Evolutionary conservation across 2,113 vertebrate species (phyloP).

Genomic region (Channa argus): DNA sequence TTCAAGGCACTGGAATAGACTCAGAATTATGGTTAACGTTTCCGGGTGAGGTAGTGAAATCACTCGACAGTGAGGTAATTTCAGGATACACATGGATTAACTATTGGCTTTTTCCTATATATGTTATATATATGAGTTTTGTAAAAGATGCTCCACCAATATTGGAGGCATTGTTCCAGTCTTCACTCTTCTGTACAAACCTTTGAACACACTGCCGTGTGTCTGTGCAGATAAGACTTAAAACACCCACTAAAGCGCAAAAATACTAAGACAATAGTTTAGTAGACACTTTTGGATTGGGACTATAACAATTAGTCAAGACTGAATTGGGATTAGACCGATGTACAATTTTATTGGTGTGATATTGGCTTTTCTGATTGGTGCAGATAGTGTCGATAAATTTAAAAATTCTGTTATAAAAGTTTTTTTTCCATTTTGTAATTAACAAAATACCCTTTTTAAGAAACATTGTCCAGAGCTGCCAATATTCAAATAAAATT

Average conservation of each 20-base stretch:
- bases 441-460: neutral
- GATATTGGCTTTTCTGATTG: neutral
- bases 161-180: constrained; percentile 36
- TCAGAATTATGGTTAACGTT: constrained; percentile 61
- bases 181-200: constrained; percentile 11
- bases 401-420: neutral
- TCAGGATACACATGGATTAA: constrained; percentile 51
- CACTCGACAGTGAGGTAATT: constrained; percentile 62
- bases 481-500: no score
- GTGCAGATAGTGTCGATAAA: neutral
- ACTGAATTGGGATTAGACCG: constrained; percentile 5
- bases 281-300: constrained; percentile 30
- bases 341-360: neutral
- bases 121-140: neutral
- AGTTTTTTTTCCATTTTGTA: neutral
- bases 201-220: constrained; percentile 8
- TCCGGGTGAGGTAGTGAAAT: constrained; percentile 78
- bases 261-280: neutral
- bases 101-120: constrained; percentile 75
- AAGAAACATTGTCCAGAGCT: no score
- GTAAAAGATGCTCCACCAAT: constrained; percentile 35
- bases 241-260: neutral
- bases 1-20: constrained; percentile 83
- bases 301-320: neutral
- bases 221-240: neutral